These are phyloP conservation scores for Salpingus planirostris DNA, from an alignment of 2,888 invertebrate species.

Conservation along the genomic window DNA sequence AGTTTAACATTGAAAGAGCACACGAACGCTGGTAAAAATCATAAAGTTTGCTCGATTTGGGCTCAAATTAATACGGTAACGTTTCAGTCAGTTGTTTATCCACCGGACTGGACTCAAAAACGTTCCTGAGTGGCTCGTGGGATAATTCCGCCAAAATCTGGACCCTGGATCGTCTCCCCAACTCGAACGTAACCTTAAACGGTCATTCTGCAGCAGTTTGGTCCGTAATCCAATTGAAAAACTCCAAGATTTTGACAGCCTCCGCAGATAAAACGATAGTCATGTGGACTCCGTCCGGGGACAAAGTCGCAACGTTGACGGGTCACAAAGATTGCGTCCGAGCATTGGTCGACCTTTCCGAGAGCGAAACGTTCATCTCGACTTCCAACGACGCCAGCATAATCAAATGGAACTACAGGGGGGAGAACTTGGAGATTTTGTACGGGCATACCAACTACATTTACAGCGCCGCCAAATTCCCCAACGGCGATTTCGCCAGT, in stretches of 20 bases:
- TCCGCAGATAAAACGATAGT: constrained; percentile 89
- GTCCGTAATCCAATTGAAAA: constrained; percentile 55
- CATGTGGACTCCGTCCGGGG: constrained; percentile 68
- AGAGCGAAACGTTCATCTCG: constrained; percentile 70
- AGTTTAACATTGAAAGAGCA: constrained; percentile 68
- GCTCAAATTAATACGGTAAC: no score
- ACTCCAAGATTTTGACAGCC: constrained; percentile 64
- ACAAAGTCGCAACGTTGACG: constrained; percentile 53
- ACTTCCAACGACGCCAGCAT: constrained; percentile 89
- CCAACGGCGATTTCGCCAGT: constrained; percentile 59
- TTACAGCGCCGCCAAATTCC: constrained; percentile 61
- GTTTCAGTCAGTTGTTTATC: constrained; percentile 47
- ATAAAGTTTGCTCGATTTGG: constrained; percentile 12
- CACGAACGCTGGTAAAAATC: constrained; percentile 53
- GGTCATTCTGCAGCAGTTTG: constrained; percentile 84
- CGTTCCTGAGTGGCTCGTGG: constrained; percentile 84
- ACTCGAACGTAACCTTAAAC: constrained; percentile 48
- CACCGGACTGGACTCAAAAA: constrained; percentile 43
- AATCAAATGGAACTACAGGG: constrained; percentile 72
- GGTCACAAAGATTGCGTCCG: constrained; percentile 93
- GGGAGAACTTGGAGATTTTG: constrained; percentile 66
- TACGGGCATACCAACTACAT: constrained; percentile 85
- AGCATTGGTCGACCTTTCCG: constrained; percentile 58
- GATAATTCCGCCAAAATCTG: constrained; percentile 83
- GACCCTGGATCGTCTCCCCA: constrained; percentile 50